Conservation (phyloP, 2,797 vertebrate species). For the Dallia pectoralis region DNA sequence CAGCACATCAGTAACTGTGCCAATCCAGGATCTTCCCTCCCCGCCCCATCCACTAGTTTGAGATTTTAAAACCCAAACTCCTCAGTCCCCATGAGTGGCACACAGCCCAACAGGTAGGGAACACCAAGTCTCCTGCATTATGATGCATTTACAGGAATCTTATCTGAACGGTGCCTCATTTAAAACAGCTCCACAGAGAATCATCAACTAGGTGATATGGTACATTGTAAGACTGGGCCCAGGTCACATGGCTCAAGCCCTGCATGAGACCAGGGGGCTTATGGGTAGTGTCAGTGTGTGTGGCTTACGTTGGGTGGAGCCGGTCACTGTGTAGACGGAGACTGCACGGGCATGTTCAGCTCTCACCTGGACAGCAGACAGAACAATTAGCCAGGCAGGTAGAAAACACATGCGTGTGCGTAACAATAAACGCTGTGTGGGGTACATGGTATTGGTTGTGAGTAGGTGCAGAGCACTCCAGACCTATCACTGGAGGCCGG, state of each 20-base stretch:
- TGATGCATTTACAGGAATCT: too few relatives aligned
- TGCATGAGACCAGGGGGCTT: constrained; percentile 14
- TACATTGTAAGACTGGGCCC: too few relatives aligned
- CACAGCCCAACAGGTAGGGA: too few relatives aligned
- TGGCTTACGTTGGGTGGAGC: constrained; percentile 71
- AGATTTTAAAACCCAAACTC: too few relatives aligned
- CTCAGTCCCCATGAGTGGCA: too few relatives aligned
- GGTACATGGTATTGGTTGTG: constrained; percentile 40
- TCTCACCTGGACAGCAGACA: constrained; percentile 63
- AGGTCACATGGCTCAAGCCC: not conserved
- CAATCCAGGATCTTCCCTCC: too few relatives aligned
- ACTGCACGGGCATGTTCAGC: constrained; percentile 62
- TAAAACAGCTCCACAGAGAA: too few relatives aligned
- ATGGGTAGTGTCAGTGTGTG: not conserved
- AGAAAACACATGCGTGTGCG: not conserved
- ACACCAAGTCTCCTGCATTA: too few relatives aligned
- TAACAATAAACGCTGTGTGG: not conserved
- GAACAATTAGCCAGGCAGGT: not conserved
- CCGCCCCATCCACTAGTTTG: too few relatives aligned
- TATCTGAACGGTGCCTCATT: too few relatives aligned
- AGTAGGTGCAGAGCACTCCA: constrained; percentile 68
- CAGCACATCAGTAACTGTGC: too few relatives aligned
- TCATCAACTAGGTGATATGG: too few relatives aligned
- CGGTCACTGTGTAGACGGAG: constrained; percentile 68
- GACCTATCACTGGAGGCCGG: constrained; percentile 60